Conservation (phyloP, 2,797 vertebrate species). For the Xerus rutilus region DNA sequence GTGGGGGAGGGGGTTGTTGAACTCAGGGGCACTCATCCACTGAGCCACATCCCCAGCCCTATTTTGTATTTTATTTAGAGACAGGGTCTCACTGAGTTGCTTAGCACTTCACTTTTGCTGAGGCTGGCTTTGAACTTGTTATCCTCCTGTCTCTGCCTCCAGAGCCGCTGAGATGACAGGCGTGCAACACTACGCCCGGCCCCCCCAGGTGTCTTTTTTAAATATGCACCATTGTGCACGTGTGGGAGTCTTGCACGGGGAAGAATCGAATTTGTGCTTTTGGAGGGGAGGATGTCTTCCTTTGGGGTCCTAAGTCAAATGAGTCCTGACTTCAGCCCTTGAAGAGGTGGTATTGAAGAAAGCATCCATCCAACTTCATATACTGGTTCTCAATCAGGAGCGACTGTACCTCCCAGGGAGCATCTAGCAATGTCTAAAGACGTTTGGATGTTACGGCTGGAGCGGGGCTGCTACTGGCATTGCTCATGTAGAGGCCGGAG, state of each 20-base stretch:
- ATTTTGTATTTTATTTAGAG: too few relatives aligned
- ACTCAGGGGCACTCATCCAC: too few relatives aligned
- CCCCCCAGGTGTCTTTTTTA: not conserved
- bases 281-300: not conserved
- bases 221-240: not conserved
- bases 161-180: too few relatives aligned
- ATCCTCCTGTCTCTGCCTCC: too few relatives aligned
- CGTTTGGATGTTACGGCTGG: not conserved
- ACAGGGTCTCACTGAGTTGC: too few relatives aligned
- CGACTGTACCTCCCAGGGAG: not conserved
- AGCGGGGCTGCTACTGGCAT: not conserved
- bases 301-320: not conserved
- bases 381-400: not conserved
- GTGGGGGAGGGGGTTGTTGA: too few relatives aligned
- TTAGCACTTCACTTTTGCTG: too few relatives aligned
- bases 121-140: too few relatives aligned
- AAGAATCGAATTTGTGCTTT: not conserved
- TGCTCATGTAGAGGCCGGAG: not conserved
- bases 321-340: not conserved
- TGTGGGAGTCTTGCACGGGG: not conserved
- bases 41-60: too few relatives aligned
- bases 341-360: conserved; percentile 3
- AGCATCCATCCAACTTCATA: not conserved
- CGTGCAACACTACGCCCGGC: too few relatives aligned
- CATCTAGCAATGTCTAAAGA: not conserved